A percentile compares a stretch with the other conserved stretches of the same genome.
phyloP scores from a whole-genome alignment of 2,888 invertebrate species.

The Serripes groenlandicus region DNA sequence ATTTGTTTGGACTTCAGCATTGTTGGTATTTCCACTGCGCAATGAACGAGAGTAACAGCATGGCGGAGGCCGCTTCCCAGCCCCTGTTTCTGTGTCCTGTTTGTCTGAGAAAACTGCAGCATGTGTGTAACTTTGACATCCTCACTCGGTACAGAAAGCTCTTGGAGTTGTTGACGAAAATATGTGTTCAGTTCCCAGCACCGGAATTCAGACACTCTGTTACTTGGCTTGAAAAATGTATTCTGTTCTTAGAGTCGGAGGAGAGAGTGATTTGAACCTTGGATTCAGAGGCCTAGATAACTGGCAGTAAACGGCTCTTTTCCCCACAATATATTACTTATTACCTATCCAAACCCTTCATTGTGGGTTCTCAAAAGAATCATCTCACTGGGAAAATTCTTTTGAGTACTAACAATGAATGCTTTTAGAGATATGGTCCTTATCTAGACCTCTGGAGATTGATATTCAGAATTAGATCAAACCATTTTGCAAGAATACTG shows the following conservation, averaged over 20 bases:
- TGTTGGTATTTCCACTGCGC: constrained; percentile 83
- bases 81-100: constrained; percentile 85
- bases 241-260: constrained; percentile 11
- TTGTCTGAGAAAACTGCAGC: constrained; percentile 83
- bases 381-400: too few species aligned
- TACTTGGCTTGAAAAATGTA: constrained; percentile 68
- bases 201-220: constrained; percentile 63
- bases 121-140: constrained; percentile 78
- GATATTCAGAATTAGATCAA: too few species aligned
- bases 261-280: background rate
- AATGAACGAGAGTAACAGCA: constrained; percentile 84
- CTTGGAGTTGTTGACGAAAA: constrained; percentile 66
- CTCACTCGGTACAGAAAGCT: constrained; percentile 75
- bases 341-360: too few species aligned
- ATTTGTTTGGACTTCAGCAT: constrained; percentile 82
- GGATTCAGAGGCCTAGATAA: too few species aligned
- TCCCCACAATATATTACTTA: too few species aligned
- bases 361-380: too few species aligned
- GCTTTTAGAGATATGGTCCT: too few species aligned
- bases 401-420: too few species aligned
- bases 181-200: constrained; percentile 66
- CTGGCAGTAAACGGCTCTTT: too few species aligned
- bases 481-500: too few species aligned
- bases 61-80: constrained; percentile 80
- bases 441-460: too few species aligned